phyloP scores from a whole-genome alignment of 2,888 invertebrate species.

The Hybos culiciformis region DNA sequence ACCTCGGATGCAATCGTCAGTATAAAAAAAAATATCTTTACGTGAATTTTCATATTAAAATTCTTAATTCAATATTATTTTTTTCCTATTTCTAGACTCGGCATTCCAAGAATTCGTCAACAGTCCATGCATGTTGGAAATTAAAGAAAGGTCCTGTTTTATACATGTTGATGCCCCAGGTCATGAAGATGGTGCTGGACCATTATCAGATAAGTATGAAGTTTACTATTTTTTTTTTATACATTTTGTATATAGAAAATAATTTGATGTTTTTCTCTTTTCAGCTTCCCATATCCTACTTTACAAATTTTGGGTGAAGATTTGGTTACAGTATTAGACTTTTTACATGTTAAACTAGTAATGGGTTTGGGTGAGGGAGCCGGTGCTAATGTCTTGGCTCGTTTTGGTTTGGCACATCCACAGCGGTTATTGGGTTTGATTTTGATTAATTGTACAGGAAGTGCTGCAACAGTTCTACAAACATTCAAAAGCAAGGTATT shows the following conservation, averaged over 20 bases:
- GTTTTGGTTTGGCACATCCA: constrained; percentile 72
- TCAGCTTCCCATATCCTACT: constrained; percentile 65
- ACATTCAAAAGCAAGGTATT: constrained; percentile 66
- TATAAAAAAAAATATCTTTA: constrained; percentile 8
- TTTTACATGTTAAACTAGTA: constrained; percentile 68
- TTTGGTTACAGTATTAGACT: constrained; percentile 65
- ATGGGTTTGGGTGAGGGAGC: constrained; percentile 80
- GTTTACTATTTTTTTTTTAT: background rate
- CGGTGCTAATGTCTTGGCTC: constrained; percentile 71
- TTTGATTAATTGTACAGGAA: constrained; percentile 76
- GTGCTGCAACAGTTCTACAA: constrained; percentile 73
- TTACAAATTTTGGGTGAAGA: constrained; percentile 72
- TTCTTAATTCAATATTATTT: background rate
- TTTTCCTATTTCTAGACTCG: constrained; percentile 47
- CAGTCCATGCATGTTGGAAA: constrained; percentile 69
- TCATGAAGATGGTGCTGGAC: constrained; percentile 69
- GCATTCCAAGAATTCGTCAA: constrained; percentile 72
- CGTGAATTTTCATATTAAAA: background rate
- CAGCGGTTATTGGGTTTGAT: constrained; percentile 64
- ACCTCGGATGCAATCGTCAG: constrained; percentile 72
- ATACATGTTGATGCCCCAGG: constrained; percentile 78
- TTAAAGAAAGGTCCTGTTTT: constrained; percentile 72
- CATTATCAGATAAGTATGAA: constrained; percentile 58
- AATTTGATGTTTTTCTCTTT: background rate
- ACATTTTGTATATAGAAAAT: background rate